These are phyloP conservation scores for Anhinga rufa DNA, from an alignment of 2,113 vertebrate genomes.

Conservation along the genomic window DNA sequence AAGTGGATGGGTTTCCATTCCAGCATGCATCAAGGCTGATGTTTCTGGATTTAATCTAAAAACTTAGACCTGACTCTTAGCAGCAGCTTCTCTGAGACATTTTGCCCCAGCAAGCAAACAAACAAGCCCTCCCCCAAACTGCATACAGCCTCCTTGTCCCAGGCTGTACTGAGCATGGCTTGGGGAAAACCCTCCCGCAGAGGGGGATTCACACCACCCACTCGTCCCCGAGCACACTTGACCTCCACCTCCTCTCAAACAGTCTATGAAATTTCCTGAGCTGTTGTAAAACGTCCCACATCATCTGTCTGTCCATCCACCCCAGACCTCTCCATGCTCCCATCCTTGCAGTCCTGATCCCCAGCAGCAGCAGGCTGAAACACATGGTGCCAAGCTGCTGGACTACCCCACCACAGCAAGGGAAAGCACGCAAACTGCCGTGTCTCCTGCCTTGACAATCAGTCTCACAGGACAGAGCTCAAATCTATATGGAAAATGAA, in stretches of 20 bases:
- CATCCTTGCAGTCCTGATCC: background rate
- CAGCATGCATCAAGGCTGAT: rapidly evolving
- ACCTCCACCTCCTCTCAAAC: background rate
- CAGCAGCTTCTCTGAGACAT: background rate
- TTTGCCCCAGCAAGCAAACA: background rate
- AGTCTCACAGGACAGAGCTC: background rate
- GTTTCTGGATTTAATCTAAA: background rate
- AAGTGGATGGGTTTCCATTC: background rate
- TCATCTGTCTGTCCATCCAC: rapidly evolving
- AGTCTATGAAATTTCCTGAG: background rate
- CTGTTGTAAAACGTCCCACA: background rate
- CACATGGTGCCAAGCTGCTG: rapidly evolving
- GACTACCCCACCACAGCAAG: rapidly evolving
- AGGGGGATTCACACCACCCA: background rate
- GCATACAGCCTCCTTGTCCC: background rate
- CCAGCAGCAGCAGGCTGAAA: background rate
- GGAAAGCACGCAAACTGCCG: too few relatives aligned
- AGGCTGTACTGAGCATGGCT: background rate
- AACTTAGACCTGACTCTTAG: background rate
- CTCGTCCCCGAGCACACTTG: background rate
- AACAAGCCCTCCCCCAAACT: background rate
- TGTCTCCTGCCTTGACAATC: background rate
- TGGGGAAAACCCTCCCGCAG: background rate
- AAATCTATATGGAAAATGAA: background rate
- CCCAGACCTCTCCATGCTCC: background rate